These are phyloP conservation scores for Antennarius striatus DNA, from an alignment of 2,113 vertebrate genomes.

Conservation along the genomic window DNA sequence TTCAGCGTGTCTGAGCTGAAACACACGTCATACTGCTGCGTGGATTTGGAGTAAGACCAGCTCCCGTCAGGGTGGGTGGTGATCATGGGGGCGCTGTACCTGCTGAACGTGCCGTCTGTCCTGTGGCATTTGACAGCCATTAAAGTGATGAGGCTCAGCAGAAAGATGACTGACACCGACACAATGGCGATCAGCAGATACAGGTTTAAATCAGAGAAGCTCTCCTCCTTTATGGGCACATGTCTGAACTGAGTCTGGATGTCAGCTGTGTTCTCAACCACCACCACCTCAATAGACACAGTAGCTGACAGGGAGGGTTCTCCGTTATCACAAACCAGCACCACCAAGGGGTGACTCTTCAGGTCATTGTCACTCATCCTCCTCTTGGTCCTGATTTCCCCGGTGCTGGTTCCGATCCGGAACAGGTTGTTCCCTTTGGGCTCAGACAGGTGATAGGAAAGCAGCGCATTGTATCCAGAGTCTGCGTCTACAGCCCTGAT, in stretches of 20 bases:
- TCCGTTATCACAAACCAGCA: constrained; percentile 65
- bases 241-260: constrained; percentile 54
- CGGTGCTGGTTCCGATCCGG: constrained; percentile 76
- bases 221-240: constrained; percentile 43
- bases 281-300: constrained; percentile 65
- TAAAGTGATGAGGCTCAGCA: constrained; percentile 61
- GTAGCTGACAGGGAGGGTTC: constrained; percentile 66
- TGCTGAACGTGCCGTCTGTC: constrained; percentile 16
- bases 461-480: constrained; percentile 79
- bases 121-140: constrained; percentile 35
- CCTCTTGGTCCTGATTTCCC: constrained; percentile 79
- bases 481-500: constrained; percentile 83
- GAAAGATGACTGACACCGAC: constrained; percentile 43
- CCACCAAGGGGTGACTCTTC: constrained; percentile 58
- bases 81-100: constrained; percentile 31
- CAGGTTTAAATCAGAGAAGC: constrained; percentile 17
- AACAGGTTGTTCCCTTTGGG: constrained; percentile 78
- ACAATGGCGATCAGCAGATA: constrained; percentile 40
- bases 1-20: constrained; percentile 70
- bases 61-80: constrained; percentile 59
- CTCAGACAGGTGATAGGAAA: constrained; percentile 78
- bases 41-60: constrained; percentile 68
- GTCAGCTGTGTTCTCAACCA: constrained; percentile 54
- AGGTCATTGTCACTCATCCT: constrained; percentile 68
- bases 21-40: constrained; percentile 70